Evolutionary conservation across 2,888 invertebrate genomes (phyloP).

Genomic region (Ceraclea dissimilis): DNA sequence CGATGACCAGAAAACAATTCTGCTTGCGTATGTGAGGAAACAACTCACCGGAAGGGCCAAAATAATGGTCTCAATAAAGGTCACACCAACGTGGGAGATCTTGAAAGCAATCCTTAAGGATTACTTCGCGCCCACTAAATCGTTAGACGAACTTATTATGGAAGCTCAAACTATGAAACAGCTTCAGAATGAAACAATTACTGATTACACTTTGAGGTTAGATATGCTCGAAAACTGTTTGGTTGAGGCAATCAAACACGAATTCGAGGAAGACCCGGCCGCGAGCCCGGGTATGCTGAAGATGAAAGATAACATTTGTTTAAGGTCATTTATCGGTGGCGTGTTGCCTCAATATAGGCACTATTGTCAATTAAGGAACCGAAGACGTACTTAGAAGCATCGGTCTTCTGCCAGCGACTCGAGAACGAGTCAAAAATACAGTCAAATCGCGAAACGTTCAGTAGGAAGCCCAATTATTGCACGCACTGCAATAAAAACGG

Average conservation of each 20-base stretch:
- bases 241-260: constrained; percentile 2
- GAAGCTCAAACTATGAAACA: background rate
- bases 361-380: background rate
- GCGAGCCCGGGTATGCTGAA: background rate
- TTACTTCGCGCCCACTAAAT: constrained; percentile 2
- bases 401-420: background rate
- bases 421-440: background rate
- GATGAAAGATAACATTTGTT: background rate
- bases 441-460: too few relatives aligned
- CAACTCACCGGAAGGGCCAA: constrained; percentile 1
- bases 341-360: background rate
- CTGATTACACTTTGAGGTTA: constrained; percentile 3
- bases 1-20: background rate
- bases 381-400: background rate
- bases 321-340: too few relatives aligned
- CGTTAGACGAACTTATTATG: background rate
- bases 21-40: constrained; percentile 3
- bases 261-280: background rate
- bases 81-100: too few relatives aligned
- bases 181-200: constrained; percentile 3
- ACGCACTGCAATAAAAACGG: too few relatives aligned
- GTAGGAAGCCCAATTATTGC: too few relatives aligned
- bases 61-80: background rate
- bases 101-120: too few relatives aligned
- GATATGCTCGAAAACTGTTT: background rate